Conservation (phyloP, 2,113 vertebrate genomes). For the Furnarius figulus region DNA sequence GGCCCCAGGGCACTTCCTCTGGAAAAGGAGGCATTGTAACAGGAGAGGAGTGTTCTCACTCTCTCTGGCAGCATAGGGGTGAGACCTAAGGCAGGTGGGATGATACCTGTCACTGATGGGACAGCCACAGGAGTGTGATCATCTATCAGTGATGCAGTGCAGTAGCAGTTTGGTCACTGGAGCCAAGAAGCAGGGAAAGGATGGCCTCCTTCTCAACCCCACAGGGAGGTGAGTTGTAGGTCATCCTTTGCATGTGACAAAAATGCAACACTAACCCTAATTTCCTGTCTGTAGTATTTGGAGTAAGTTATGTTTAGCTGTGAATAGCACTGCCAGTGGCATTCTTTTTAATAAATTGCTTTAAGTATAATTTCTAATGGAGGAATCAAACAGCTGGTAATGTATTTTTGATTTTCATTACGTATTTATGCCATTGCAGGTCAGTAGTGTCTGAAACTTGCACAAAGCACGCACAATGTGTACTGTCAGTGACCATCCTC, state of each 20-base stretch:
- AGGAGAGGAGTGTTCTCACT: neutral
- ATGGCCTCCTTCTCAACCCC: neutral
- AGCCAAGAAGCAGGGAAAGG: neutral
- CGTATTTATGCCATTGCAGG: neutral
- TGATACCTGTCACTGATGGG: neutral
- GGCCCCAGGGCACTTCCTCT: neutral
- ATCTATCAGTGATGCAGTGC: neutral
- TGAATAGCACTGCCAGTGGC: neutral
- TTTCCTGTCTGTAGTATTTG: neutral
- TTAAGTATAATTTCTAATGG: neutral
- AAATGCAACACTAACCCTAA: neutral
- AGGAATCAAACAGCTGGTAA: neutral
- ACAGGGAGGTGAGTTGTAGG: neutral
- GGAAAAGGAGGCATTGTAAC: neutral
- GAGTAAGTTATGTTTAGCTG: neutral
- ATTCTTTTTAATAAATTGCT: neutral
- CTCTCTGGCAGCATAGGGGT: neutral
- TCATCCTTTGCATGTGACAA: neutral
- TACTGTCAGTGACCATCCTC: neutral
- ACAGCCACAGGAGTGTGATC: neutral
- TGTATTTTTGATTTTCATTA: neutral
- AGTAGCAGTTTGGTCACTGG: neutral
- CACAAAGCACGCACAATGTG: neutral
- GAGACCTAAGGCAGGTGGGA: neutral
- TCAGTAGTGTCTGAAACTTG: neutral